These are phyloP conservation scores for Arbacia lixula DNA, from an alignment of 53 echinoderm and acorn worm species.

Conservation along the genomic window DNA sequence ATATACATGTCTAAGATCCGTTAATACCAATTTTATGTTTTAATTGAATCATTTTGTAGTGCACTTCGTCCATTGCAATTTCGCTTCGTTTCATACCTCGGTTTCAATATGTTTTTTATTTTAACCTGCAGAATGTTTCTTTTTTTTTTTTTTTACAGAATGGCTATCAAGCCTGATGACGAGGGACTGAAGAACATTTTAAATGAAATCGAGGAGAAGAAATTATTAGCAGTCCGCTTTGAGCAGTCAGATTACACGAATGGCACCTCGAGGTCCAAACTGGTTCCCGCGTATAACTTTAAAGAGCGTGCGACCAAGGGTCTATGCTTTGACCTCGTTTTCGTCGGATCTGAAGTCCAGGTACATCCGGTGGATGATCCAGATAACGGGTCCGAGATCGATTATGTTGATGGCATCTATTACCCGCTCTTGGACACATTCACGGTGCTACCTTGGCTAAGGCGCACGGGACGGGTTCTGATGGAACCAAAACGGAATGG, in stretches of 20 bases:
- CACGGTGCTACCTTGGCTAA: conserved; percentile 4
- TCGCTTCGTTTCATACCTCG: too few species aligned
- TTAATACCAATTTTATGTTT: too few species aligned
- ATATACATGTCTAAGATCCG: too few species aligned
- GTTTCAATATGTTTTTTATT: too few species aligned
- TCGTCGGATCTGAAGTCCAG: conserved; percentile 52
- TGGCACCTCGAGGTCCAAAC: conserved; percentile 60
- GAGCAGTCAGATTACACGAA: conserved; percentile 64
- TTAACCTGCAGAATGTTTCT: too few species aligned
- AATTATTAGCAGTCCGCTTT: conserved; percentile 61
- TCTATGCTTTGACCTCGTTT: conserved; percentile 54
- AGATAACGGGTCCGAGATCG: not conserved
- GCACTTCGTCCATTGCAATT: too few species aligned
- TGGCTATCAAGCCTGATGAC: too few species aligned
- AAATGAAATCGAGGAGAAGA: conserved; percentile 39
- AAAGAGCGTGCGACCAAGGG: conserved; percentile 57
- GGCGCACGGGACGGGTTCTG: conserved; percentile 54
- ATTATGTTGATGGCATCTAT: conserved; percentile 4
- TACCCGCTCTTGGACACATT: conserved; percentile 1
- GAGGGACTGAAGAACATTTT: conserved; percentile 48
- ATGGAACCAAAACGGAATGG: conserved; percentile 51
- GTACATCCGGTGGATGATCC: not conserved
- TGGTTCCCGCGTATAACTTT: conserved; percentile 68
- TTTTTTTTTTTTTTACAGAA: too few species aligned
- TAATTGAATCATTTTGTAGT: too few species aligned